Percentiles rank a stretch among this genome's conserved stretches.
Conservation (phyloP, 2,113 vertebrate species). For the Malurus alboscapulatus region DNA sequence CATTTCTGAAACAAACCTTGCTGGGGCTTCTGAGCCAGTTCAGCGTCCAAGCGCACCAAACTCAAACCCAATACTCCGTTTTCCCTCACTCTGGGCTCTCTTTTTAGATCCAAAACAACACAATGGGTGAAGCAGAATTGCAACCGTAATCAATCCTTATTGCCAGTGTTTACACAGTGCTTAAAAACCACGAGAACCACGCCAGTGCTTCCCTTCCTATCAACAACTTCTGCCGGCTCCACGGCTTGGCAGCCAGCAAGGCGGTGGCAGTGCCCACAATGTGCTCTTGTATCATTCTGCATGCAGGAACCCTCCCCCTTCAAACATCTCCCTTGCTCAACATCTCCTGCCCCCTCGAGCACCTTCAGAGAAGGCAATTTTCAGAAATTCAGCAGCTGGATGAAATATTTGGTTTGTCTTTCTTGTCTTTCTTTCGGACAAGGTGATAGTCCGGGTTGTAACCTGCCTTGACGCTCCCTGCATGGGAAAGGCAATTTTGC, state of each 20-base stretch:
- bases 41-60: not conserved
- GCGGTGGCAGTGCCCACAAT: rapidly evolving
- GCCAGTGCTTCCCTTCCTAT: not conserved
- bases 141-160: not conserved
- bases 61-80: not conserved
- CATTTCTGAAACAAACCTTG: not conserved
- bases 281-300: not conserved
- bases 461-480: not conserved
- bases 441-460: not conserved
- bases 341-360: not conserved
- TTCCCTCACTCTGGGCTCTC: not conserved
- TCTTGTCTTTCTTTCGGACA: not conserved
- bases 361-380: not conserved
- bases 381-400: not conserved
- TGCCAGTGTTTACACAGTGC: not conserved
- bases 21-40: not conserved
- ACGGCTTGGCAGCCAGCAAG: not conserved
- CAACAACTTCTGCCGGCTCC: not conserved
- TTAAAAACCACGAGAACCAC: not conserved
- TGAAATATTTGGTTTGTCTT: not conserved
- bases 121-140: not conserved
- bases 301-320: not conserved
- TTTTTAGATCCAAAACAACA: not conserved
- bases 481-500: not conserved
- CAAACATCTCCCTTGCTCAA: not conserved